A percentile compares a stretch with the other conserved stretches of the same genome.
These are phyloP conservation scores for Nemopilema nomurai DNA, from an alignment of 30 jellyfish, hydroid and myxozoan genomes.

Conservation along the genomic window DNA sequence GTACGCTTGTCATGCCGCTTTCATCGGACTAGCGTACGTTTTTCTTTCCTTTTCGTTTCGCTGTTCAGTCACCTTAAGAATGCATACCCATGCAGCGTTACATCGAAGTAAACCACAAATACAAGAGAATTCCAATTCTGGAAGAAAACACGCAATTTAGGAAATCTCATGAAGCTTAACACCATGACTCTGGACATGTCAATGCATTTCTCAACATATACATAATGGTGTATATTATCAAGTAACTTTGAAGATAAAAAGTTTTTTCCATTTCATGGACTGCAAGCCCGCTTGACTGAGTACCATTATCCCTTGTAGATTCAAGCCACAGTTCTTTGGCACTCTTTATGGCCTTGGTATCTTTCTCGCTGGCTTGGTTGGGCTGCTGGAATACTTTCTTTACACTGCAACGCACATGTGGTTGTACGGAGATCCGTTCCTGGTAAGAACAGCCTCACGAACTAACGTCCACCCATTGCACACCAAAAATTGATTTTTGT, in stretches of 20 bases:
- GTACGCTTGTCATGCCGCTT: constrained; percentile 88
- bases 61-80: too few species aligned
- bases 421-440: constrained; percentile 72
- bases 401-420: constrained; percentile 38
- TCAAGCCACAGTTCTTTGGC: constrained; percentile 74
- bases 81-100: neutral
- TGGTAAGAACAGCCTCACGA: constrained; percentile 40
- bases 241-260: too few species aligned
- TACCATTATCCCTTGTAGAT: constrained; percentile 37
- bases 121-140: too few species aligned
- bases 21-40: constrained; percentile 91
- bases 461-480: neutral
- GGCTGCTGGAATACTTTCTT: constrained; percentile 66
- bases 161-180: too few species aligned
- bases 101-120: too few species aligned
- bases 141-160: too few species aligned
- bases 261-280: too few species aligned
- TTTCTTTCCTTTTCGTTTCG: neutral
- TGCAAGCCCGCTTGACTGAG: too few species aligned
- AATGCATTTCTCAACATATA: neutral
- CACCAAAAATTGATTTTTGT: too few species aligned
- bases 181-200: too few species aligned
- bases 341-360: constrained; percentile 80
- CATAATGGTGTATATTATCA: neutral
- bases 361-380: constrained; percentile 72